phyloP scores from a whole-genome alignment of 2,113 vertebrate genomes.

The Gymnarchus niloticus region DNA sequence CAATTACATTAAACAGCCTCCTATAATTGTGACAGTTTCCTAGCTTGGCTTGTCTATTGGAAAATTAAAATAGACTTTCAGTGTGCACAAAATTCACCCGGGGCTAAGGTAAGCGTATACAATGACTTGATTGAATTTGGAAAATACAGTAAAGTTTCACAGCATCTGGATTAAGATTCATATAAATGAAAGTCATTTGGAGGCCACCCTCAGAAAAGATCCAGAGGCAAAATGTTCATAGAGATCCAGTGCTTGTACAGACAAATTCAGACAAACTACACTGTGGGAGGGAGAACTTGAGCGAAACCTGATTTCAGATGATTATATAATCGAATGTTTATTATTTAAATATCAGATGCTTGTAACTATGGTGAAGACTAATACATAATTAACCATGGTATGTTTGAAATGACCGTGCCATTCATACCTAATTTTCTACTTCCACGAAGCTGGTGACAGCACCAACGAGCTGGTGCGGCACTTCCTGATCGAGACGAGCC shows the following conservation, averaged over 20 bases:
- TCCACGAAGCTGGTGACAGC: slow-evolving; percentile 67
- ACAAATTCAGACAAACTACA: not conserved
- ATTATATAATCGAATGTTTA: not conserved
- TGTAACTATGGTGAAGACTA: not conserved
- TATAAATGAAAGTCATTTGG: not conserved
- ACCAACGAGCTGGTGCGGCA: slow-evolving; percentile 91
- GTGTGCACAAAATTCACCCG: not conserved
- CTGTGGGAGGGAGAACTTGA: not conserved
- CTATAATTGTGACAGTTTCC: not conserved
- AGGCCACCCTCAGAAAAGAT: not conserved
- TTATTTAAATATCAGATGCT: not conserved
- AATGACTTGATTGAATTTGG: not conserved
- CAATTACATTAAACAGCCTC: not conserved
- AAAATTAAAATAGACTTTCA: slow-evolving; percentile 4
- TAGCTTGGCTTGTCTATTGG: not conserved
- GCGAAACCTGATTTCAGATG: not conserved
- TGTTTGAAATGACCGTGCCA: too few species aligned
- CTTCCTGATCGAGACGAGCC: slow-evolving; percentile 95
- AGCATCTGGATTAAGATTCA: slow-evolving; percentile 1
- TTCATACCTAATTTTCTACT: not conserved
- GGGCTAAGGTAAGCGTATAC: not conserved
- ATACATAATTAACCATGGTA: not conserved
- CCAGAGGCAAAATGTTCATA: not conserved
- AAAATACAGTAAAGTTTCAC: not conserved
- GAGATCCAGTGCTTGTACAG: not conserved